Evolutionary conservation across 2,888 invertebrate genomes (phyloP), one percentile per base, ranked within the genome.

Genomic region (Synanthedon andrenaeformis): DNA sequence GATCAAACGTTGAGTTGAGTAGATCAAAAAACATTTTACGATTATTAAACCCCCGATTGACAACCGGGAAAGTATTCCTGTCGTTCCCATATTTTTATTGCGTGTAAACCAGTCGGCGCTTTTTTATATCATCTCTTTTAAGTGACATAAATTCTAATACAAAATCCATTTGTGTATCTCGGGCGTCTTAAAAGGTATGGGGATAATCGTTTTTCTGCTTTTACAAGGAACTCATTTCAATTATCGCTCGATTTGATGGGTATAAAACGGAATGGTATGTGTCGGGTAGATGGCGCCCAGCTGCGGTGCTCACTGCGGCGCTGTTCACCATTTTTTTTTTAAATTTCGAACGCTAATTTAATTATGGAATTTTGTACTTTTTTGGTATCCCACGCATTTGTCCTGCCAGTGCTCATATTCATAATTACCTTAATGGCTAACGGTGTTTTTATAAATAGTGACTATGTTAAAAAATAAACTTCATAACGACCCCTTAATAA

Each of bases 91-190:
- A 86, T 87, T 87, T 86, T 87, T 87, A 86, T 87, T 75, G 85
- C 85, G 82, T 87, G 85, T 85, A 86, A 86, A 82, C 75, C 79
- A 77, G 81, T 84, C 86, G 84, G 84, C 82, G 78, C 79, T 74
- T 84, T 84, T 85, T 83, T 84, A 82, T 83, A 81, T 81, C 84
- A 86, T 82, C 75, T 82, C 79, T 77, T 80, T 76, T 82, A 85
- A 86, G 85, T 84, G 86, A 86, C 86, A 87, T 86, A 86, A 87
- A 86, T 87, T 85, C 86, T 86, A 86, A 87, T 87, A 85, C 87
- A 84, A 82, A 82, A 78, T 86, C 87, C 87, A 87, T 86, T 86
- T 86, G 85, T 86, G 83, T 87, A 86, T 87, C 86, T 86, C 85
- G 79, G 80, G 80, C 80, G 82, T 83, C 84, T 84, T 85, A 86